Conservation (phyloP, 2,113 vertebrate species). For the Acrocephalus arundinaceus region DNA sequence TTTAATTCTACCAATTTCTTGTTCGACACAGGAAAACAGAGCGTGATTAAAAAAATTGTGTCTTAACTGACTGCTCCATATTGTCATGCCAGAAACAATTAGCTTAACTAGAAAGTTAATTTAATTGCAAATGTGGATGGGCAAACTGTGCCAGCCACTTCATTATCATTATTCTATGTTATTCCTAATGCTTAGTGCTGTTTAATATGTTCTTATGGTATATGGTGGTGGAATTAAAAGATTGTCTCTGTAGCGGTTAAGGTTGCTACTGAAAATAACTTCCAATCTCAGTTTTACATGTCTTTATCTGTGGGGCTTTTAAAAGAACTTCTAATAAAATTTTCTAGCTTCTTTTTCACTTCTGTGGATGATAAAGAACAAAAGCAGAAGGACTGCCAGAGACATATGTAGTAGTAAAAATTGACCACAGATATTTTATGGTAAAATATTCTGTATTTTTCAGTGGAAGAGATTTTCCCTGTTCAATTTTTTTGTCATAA, state of each 20-base stretch:
- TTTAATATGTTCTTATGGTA: slow-evolving; percentile 57
- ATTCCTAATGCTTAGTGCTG: slow-evolving; percentile 56
- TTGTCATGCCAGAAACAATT: slow-evolving; percentile 70
- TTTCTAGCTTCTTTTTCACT: not conserved
- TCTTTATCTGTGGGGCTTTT: not conserved
- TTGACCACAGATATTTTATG: slow-evolving; percentile 4
- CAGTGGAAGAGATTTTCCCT: not conserved
- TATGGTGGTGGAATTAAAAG: slow-evolving; percentile 49
- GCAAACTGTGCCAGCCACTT: slow-evolving; percentile 66
- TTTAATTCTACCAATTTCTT: slow-evolving; percentile 65
- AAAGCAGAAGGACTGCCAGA: slow-evolving; percentile 3
- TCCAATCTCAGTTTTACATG: not conserved
- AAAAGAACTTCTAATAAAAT: not conserved
- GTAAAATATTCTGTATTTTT: not conserved
- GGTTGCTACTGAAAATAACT: slow-evolving; percentile 33
- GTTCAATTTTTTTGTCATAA: not conserved
- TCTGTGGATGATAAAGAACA: not conserved
- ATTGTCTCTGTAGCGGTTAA: slow-evolving; percentile 21
- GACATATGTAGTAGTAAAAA: not conserved
- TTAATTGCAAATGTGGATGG: slow-evolving; percentile 71
- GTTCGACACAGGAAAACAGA: slow-evolving; percentile 53
- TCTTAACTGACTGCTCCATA: slow-evolving; percentile 69
- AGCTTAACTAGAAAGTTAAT: slow-evolving; percentile 72
- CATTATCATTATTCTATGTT: slow-evolving; percentile 67
- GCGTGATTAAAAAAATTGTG: slow-evolving; percentile 64